These are phyloP conservation scores for Drosophila colorata DNA, from an alignment of 2,888 invertebrate genomes.

Conservation along the genomic window DNA sequence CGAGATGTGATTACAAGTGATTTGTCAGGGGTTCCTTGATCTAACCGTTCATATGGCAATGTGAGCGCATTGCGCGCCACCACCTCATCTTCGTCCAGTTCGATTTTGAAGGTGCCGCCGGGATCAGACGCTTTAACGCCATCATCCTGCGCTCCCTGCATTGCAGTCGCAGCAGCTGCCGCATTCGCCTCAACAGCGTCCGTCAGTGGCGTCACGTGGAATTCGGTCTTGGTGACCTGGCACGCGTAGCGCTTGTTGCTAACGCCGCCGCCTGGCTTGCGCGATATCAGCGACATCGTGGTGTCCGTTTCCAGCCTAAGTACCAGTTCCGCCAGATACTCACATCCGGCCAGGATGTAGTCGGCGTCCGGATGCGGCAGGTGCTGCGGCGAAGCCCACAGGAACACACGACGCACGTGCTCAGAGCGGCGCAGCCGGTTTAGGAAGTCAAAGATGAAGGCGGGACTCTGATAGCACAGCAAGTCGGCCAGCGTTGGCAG, in stretches of 20 bases:
- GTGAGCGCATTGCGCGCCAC: constrained; percentile 84
- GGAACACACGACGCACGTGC: constrained; percentile 78
- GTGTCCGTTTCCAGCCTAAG: constrained; percentile 72
- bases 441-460: constrained; percentile 77
- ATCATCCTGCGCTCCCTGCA: constrained; percentile 26
- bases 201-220: constrained; percentile 64
- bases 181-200: constrained; percentile 22
- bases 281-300: constrained; percentile 73
- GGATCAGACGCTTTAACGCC: constrained; percentile 27
- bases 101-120: constrained; percentile 84
- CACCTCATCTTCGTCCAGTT: constrained; percentile 84
- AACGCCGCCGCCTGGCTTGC: constrained; percentile 82
- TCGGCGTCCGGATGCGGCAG: constrained; percentile 65
- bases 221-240: constrained; percentile 70
- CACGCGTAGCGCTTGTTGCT: constrained; percentile 79
- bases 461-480: constrained; percentile 70
- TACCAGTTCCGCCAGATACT: constrained; percentile 83
- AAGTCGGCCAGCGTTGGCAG: constrained; percentile 82
- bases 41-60: constrained; percentile 85
- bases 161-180: constrained; percentile 9
- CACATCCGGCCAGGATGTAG: constrained; percentile 81
- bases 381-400: constrained; percentile 82
- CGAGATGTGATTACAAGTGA: not conserved
- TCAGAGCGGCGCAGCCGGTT: constrained; percentile 73
- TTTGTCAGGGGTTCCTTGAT: not conserved